phyloP scores from a whole-genome alignment of 2,113 vertebrate genomes.

The Litocranius walleri region DNA sequence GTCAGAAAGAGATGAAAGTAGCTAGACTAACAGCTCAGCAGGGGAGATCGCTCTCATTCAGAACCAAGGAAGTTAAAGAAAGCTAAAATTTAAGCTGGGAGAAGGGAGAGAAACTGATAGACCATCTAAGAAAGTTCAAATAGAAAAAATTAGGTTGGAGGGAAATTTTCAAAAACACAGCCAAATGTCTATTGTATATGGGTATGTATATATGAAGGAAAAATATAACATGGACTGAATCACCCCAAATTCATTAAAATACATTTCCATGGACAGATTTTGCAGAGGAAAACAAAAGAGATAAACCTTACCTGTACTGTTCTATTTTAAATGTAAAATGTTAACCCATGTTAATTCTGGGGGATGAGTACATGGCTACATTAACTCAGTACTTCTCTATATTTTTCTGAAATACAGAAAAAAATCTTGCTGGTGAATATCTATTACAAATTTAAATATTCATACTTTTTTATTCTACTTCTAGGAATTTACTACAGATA shows the following conservation, averaged over 20 bases:
- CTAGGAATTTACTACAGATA: background rate
- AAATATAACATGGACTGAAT: background rate
- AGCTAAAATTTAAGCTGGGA: background rate
- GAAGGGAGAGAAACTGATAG: background rate
- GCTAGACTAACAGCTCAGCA: background rate
- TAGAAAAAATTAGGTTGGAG: background rate
- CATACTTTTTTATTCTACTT: background rate
- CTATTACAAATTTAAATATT: background rate
- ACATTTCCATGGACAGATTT: background rate
- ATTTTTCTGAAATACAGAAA: background rate
- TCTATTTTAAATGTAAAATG: background rate
- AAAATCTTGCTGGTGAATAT: background rate
- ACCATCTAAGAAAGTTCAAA: background rate
- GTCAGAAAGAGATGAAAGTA: background rate
- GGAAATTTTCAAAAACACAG: background rate
- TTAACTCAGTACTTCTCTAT: background rate
- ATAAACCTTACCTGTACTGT: background rate
- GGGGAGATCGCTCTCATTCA: background rate
- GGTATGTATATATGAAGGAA: background rate
- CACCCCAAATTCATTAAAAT: background rate
- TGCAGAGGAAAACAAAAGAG: background rate
- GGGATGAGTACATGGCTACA: background rate
- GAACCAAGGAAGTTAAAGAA: conserved; percentile 3
- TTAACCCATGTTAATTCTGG: background rate
- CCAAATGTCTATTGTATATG: background rate